Conservation (phyloP, 2,797 vertebrate species). For the Acanthopagrus latus region DNA sequence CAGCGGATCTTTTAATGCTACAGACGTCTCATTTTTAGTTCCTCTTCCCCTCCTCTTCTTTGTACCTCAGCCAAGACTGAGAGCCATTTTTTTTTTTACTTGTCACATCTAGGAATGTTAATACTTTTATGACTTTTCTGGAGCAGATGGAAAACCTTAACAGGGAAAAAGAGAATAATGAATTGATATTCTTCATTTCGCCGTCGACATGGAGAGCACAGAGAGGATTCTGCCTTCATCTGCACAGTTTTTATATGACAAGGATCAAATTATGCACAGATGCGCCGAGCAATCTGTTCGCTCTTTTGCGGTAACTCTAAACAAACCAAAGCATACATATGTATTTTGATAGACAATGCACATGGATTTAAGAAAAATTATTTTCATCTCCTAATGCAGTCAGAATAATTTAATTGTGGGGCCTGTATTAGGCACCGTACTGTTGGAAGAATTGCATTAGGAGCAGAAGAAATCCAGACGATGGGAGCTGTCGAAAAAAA, state of each 20-base stretch:
- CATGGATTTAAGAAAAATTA: slow-evolving; percentile 54
- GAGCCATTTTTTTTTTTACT: slow-evolving; percentile 44
- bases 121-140: slow-evolving; percentile 60
- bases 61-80: slow-evolving; percentile 51
- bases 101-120: slow-evolving; percentile 65
- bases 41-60: slow-evolving; percentile 8
- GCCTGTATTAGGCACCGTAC: slow-evolving; percentile 50
- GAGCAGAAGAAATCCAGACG: slow-evolving; percentile 58
- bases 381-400: slow-evolving; percentile 66
- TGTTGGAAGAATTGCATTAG: slow-evolving; percentile 55
- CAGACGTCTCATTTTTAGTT: slow-evolving; percentile 46
- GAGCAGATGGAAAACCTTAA: slow-evolving; percentile 70
- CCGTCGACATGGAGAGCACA: slow-evolving; percentile 47
- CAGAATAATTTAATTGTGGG: slow-evolving; percentile 66
- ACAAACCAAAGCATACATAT: slow-evolving; percentile 67
- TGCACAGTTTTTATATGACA: slow-evolving; percentile 67
- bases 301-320: slow-evolving; percentile 51
- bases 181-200: slow-evolving; percentile 63
- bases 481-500: slow-evolving; percentile 54
- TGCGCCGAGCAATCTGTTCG: slow-evolving; percentile 67
- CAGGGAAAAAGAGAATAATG: slow-evolving; percentile 42
- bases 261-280: slow-evolving; percentile 73
- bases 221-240: slow-evolving; percentile 42
- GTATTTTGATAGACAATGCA: slow-evolving; percentile 67
- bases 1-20: slow-evolving; percentile 36